Evolutionary conservation across 2,113 vertebrate genomes (phyloP).

Genomic region (Phrynosoma blainvillii): DNA sequence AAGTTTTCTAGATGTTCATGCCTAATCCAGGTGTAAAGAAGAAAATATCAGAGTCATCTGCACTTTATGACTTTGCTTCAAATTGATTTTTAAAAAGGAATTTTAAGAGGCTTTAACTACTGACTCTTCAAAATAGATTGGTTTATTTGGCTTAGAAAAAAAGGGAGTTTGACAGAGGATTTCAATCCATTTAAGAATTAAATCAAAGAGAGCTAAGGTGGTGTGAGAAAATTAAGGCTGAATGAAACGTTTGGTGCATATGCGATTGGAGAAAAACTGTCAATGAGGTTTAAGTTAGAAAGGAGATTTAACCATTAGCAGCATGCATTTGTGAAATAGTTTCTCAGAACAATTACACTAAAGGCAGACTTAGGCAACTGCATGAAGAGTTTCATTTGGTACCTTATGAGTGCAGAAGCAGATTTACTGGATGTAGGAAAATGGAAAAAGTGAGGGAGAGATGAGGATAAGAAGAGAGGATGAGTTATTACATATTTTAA

Average conservation of each 20-base stretch:
- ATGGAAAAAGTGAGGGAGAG: neutral
- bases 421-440: neutral
- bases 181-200: neutral
- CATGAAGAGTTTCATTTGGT: neutral
- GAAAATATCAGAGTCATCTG: constrained; percentile 52
- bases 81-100: constrained; percentile 37
- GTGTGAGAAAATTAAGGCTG: neutral
- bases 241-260: neutral
- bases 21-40: constrained; percentile 43
- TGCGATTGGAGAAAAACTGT: neutral
- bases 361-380: neutral
- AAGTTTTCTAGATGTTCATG: constrained; percentile 37
- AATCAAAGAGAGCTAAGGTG: neutral
- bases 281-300: neutral
- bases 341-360: neutral
- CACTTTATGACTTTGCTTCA: constrained; percentile 59
- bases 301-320: neutral
- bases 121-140: constrained; percentile 33
- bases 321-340: neutral
- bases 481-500: neutral
- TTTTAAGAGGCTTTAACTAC: constrained; percentile 54
- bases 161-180: constrained; percentile 49
- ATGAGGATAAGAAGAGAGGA: too few species aligned
- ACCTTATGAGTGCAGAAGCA: neutral
- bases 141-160: constrained; percentile 21